Conservation (phyloP, 1,140 invertebrate species). For the Bursaphelenchus mucronatus region DNA sequence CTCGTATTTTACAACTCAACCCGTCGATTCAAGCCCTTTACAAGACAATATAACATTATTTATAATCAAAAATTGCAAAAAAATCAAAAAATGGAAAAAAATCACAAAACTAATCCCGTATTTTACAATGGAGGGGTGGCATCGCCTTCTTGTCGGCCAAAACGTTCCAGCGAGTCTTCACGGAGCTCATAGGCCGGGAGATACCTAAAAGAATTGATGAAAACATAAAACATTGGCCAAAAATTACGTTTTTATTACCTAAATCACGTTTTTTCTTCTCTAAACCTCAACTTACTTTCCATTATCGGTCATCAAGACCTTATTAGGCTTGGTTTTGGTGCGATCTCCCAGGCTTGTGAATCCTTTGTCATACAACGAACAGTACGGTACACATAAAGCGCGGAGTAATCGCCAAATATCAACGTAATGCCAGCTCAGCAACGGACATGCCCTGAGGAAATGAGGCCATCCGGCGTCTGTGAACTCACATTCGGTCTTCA, state of each 20-base stretch:
- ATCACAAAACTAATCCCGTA: too few species aligned
- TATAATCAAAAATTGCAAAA: too few species aligned
- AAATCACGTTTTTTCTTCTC: not conserved
- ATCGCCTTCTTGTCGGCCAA: slow-evolving; percentile 21
- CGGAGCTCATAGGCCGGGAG: slow-evolving; percentile 35
- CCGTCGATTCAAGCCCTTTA: too few species aligned
- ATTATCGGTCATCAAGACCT: slow-evolving; percentile 28
- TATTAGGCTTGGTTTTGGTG: slow-evolving; percentile 35
- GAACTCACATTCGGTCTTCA: slow-evolving; percentile 42
- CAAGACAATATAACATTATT: too few species aligned
- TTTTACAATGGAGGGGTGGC: too few species aligned
- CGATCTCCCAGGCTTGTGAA: slow-evolving; percentile 46
- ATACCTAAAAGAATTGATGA: slow-evolving; percentile 24
- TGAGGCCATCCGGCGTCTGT: slow-evolving; percentile 44
- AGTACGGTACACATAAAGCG: slow-evolving; percentile 42
- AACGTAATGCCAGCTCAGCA: slow-evolving; percentile 41
- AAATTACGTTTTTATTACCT: slow-evolving; percentile 5
- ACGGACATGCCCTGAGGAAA: slow-evolving; percentile 44
- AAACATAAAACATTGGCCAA: not conserved
- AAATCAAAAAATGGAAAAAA: too few species aligned
- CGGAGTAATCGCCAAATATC: slow-evolving; percentile 39
- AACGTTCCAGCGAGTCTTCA: slow-evolving; percentile 35
- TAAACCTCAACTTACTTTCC: slow-evolving; percentile 17
- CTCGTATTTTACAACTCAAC: too few species aligned
- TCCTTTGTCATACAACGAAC: slow-evolving; percentile 42